These are phyloP conservation scores for Drosophila serrata DNA, from an alignment of 1,140 invertebrate genomes.

Conservation along the genomic window DNA sequence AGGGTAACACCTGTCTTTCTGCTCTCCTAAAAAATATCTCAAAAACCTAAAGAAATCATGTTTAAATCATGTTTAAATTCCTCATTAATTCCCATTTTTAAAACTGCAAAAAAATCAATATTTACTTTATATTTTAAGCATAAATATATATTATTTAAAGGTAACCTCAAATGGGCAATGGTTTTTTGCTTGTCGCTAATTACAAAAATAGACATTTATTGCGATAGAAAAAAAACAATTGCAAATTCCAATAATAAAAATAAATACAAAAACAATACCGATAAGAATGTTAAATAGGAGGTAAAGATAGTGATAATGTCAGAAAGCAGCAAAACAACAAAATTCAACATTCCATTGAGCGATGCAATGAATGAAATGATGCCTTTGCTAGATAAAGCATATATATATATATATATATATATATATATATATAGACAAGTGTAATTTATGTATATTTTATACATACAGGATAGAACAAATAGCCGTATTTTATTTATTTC, in stretches of 20 bases:
- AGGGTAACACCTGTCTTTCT: neutral
- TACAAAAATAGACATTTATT: slow-evolving; percentile 21
- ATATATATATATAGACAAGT: neutral
- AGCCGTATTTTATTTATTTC: neutral
- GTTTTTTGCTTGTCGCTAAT: slow-evolving; percentile 3
- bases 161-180: neutral
- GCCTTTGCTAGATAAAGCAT: neutral
- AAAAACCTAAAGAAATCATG: neutral
- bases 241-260: slow-evolving; percentile 5
- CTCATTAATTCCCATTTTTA: neutral
- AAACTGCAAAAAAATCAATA: neutral
- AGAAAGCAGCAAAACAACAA: slow-evolving; percentile 7
- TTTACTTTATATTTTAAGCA: neutral
- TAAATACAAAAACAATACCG: neutral
- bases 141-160: no score
- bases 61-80: neutral
- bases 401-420: neutral
- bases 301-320: slow-evolving; percentile 2
- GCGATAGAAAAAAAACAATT: slow-evolving; percentile 2
- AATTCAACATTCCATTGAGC: slow-evolving; percentile 2
- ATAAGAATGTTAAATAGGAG: slow-evolving; percentile 8
- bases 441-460: neutral
- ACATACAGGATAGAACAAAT: neutral
- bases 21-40: slow-evolving; percentile 1
- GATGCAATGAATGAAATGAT: slow-evolving; percentile 18